phyloP scores from a whole-genome alignment of 2,113 vertebrate genomes.

The Salvator merianae region DNA sequence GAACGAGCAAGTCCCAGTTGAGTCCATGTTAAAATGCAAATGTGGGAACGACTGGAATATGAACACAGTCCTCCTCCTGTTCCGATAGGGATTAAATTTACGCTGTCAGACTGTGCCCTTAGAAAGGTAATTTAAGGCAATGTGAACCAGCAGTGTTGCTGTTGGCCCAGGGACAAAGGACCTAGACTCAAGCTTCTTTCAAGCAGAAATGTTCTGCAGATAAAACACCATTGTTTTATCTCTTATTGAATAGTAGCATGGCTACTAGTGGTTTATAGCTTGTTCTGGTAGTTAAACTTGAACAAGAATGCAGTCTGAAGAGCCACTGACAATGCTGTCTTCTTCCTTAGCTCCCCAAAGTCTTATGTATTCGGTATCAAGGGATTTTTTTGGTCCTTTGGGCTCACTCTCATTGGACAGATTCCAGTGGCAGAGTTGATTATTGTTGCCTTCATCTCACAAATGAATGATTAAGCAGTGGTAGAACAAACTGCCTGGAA shows the following conservation, averaged over 20 bases:
- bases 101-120: no score
- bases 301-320: not conserved
- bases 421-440: not conserved
- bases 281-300: not conserved
- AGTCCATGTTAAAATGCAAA: no score
- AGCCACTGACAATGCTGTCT: not conserved
- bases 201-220: slow-evolving; percentile 39
- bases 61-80: no score
- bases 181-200: slow-evolving; percentile 19
- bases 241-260: no score
- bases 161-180: slow-evolving; percentile 41
- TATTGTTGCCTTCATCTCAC: no score
- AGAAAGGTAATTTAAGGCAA: slow-evolving; percentile 22
- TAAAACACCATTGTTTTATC: slow-evolving; percentile 19
- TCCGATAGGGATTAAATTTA: no score
- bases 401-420: not conserved
- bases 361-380: not conserved
- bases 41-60: no score
- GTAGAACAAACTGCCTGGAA: not conserved
- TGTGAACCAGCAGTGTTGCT: not conserved
- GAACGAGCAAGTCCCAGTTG: no score
- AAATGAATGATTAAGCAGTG: no score
- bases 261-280: not conserved
- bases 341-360: not conserved
- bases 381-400: no score